Evolutionary conservation across 2,888 invertebrate species (phyloP).

Genomic region (Cecidostiba fungosa): DNA sequence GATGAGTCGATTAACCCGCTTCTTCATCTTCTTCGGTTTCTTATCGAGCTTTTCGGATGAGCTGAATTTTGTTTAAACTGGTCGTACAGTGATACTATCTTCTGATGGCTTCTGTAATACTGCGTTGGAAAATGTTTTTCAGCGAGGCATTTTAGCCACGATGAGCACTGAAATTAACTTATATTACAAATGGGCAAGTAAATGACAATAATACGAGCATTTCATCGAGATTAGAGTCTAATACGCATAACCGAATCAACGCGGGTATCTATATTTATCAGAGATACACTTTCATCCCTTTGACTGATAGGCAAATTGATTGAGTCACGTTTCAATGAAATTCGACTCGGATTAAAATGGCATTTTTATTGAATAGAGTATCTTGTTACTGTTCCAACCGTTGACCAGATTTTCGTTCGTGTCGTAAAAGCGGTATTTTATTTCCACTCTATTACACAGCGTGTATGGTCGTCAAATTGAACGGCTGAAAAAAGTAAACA

Average conservation of each 20-base stretch:
- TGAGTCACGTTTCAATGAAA: constrained; percentile 26
- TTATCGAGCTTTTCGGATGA: constrained; percentile 28
- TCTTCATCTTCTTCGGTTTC: background rate
- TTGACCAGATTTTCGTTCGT: constrained; percentile 17
- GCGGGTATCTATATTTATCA: constrained; percentile 23
- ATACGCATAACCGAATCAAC: constrained; percentile 2
- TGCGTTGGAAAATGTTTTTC: too few species aligned
- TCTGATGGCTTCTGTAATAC: background rate
- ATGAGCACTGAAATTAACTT: background rate
- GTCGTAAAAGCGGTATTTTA: constrained; percentile 7
- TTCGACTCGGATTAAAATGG: constrained; percentile 32
- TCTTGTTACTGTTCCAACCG: background rate
- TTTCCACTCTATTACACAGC: constrained; percentile 2
- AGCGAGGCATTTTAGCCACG: too few species aligned
- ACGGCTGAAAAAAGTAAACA: background rate
- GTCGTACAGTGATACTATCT: background rate
- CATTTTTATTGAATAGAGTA: constrained; percentile 28
- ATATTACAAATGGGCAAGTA: background rate
- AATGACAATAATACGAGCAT: background rate
- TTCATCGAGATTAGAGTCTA: background rate
- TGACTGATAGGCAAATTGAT: constrained; percentile 6
- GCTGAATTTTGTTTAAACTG: constrained; percentile 8
- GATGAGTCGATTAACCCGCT: constrained; percentile 64
- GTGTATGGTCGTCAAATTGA: background rate
- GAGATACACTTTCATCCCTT: background rate